These are phyloP conservation scores for Panthera uncia DNA, from an alignment of 2,113 vertebrate genomes.

Conservation along the genomic window DNA sequence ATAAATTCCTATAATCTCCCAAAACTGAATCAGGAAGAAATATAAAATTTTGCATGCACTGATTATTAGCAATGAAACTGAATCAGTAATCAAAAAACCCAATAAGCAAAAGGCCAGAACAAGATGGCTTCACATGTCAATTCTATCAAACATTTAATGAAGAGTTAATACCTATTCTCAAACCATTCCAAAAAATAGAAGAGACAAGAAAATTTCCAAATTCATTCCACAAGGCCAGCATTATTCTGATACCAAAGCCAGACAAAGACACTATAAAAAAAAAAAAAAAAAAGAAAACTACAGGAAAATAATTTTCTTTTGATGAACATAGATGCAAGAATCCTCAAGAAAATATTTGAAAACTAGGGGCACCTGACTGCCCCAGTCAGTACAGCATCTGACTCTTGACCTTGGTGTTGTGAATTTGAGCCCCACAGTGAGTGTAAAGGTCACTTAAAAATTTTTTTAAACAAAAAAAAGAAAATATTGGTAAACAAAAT, in stretches of 20 bases:
- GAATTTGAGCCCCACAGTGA: background rate
- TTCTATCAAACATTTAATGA: background rate
- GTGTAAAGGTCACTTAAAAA: background rate
- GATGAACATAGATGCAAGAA: background rate
- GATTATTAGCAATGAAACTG: background rate
- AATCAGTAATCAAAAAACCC: background rate
- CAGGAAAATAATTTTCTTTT: background rate
- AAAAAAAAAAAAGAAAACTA: background rate
- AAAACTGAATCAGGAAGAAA: background rate
- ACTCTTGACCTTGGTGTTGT: background rate
- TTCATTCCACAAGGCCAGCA: background rate
- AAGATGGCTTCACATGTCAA: background rate
- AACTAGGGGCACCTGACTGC: background rate
- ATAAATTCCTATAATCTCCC: background rate
- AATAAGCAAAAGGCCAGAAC: background rate
- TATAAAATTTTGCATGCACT: background rate
- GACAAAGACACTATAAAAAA: background rate
- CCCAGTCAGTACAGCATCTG: background rate
- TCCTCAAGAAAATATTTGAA: background rate
- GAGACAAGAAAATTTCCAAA: background rate
- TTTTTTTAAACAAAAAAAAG: background rate
- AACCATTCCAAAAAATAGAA: background rate
- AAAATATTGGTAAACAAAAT: background rate
- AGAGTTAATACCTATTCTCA: background rate
- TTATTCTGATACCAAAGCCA: background rate